Evolutionary conservation across 2,888 invertebrate species (phyloP), one percentile per base, ranked within the genome.

Genomic region (Amphipyra berbera): DNA sequence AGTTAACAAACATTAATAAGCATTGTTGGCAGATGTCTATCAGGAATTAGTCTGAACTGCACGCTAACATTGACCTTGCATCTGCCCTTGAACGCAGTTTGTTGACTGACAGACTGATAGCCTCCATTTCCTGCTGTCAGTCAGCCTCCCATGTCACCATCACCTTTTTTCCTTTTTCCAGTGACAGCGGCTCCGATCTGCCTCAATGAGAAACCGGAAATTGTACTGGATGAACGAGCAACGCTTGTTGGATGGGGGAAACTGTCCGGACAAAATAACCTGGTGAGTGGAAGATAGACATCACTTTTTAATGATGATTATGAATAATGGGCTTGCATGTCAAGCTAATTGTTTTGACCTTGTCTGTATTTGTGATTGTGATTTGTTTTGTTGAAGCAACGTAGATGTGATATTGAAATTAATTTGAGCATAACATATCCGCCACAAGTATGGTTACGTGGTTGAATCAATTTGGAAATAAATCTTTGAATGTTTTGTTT

Each of bases 151-250:
- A 68, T 52, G 61, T 60, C 62, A 61, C 47, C 44, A 68, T 72
- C 57, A 62, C 59, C 52, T 46, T 66, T 72, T 57, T 59, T 54
- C 67, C 66, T 59, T 88, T 91, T 90, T 88, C 70, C 92, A 97
- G 97, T 97, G 85, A 97, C 97, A 77, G 96, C 96, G 0, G 97
- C 97, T 78, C 97, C 97, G 75, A 96, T 97, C 79, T 97, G 97
- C 84, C 87, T 97, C 75, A 93, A 97, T 70, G 96, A 96, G 54
- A 97, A 97, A 85, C 97, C 97, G 81, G 96, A 97, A 89, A 96
- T 97, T 56, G 86, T 96, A 64, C 87, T 93, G 72, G 90, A 94
- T 69, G 91, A 95, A 75, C 94, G 95, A 90, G 97, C 95, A n/a
- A 85, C 93, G 69, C 94, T 97, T 21, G 96, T 96, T 54, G 97